Evolutionary conservation across 2,888 invertebrate genomes (phyloP).

Genomic region (Drosophila testacea): DNA sequence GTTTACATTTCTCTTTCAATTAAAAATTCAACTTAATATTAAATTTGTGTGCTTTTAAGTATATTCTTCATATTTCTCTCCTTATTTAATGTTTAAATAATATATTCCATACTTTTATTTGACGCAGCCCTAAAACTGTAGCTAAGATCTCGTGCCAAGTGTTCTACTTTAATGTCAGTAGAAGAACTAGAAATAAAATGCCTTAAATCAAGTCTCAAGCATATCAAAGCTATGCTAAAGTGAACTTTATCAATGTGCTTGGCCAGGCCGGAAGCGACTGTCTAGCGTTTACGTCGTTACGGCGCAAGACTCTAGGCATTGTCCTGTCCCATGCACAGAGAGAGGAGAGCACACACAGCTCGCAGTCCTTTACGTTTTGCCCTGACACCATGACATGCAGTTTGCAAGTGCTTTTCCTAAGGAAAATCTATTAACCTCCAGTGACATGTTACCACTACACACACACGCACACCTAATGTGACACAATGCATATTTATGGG

Average conservation of each 20-base stretch:
- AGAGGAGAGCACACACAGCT: conserved; percentile 1
- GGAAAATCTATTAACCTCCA: conserved; percentile 82
- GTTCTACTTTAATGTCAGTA: conserved; percentile 7
- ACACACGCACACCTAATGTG: conserved; percentile 62
- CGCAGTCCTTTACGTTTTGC: conserved; percentile 39
- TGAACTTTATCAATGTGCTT: conserved; percentile 58
- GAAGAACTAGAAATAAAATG: background rate
- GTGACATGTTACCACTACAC: conserved; percentile 62
- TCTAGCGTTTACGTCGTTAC: conserved; percentile 40
- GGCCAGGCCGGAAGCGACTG: conserved; percentile 51
- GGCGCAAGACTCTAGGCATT: conserved; percentile 15
- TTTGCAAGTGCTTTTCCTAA: conserved; percentile 64
- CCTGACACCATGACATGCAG: conserved; percentile 72
- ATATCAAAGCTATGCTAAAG: conserved; percentile 43
- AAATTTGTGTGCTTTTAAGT: too few relatives aligned
- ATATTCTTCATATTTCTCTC: too few relatives aligned
- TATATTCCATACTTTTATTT: too few relatives aligned
- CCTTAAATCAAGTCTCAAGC: conserved; percentile 49
- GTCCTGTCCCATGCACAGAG: conserved; percentile 15
- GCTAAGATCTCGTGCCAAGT: background rate
- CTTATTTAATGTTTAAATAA: too few relatives aligned
- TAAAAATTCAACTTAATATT: background rate
- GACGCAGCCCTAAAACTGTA: too few relatives aligned
- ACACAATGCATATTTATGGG: conserved; percentile 82
- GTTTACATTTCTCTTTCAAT: too few relatives aligned